Evolutionary conservation across 1,140 invertebrate genomes (phyloP), one percentile per base, ranked within the genome.

Genomic region (Drosophila bocqueti): DNA sequence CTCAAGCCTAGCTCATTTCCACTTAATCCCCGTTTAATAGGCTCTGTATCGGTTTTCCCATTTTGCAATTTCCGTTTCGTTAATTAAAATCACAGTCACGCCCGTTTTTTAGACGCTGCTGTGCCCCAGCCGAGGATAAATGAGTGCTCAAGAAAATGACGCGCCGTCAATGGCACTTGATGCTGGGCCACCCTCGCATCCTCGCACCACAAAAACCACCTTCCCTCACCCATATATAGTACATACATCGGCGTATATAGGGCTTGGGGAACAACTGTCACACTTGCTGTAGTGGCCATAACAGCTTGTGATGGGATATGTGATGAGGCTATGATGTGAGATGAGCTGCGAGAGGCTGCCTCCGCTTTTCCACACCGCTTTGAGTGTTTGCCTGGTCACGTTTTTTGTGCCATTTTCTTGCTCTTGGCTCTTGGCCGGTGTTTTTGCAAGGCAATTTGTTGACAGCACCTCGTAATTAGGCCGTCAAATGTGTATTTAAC

Each of bases 91-190:
- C 67, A 45, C 55, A 62, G 49, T 68, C 57, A 62, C 49, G 57
- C 42, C 29, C 36, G 38, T 61, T 42, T 63, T 76, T 45, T 54
- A 49, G 55, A 43, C 31, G 21, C 18, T 24, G 43, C 34, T 45
- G 1, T 13, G 50, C 29, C 31, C n/a, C 18, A 36, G 31, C 10
- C 67, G 66, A 72, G 67, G 76, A 89, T 81, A 84, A 87, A 89
- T 89, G 85, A 81, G 73, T 79, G 47, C 84, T 89, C 75, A 63
- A 87, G 65, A 81, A 89, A 84, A 84, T 84, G 81, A 89, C 84
- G 81, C 67, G 66, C 66, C 63, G 77, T 75, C 84, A 89, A 87
- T 87, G 84, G 62, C 84, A 87, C 81, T 87, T 87, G 77, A 78
- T 61, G 72, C 76, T 49, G 50, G 43, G 60, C 42, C 58, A 21